Conservation (phyloP, 2,888 invertebrate genomes). For the Caenorhabditis uteleia region DNA sequence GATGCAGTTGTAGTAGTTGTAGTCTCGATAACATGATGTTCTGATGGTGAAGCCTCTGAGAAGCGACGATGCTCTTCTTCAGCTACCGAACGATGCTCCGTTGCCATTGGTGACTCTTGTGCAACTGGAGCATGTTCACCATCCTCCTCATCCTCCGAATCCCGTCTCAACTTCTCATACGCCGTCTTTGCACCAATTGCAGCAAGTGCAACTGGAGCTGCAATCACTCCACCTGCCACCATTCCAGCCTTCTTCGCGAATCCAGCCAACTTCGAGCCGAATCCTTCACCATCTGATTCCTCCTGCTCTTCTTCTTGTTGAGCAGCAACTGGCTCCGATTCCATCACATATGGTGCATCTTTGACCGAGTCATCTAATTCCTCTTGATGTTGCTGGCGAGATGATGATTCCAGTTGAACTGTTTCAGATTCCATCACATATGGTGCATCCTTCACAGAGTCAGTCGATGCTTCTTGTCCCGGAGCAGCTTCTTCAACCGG, state of each 20-base stretch:
- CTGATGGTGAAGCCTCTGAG: neutral
- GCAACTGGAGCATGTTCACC: neutral
- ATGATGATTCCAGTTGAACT: neutral
- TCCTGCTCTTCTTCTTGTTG: conserved; percentile 7
- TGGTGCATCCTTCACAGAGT: neutral
- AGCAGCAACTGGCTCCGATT: no score
- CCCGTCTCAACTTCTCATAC: conserved; percentile 44
- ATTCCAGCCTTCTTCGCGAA: conserved; percentile 52
- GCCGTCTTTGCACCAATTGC: conserved; percentile 54
- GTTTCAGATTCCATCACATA: neutral
- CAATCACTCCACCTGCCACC: conserved; percentile 55
- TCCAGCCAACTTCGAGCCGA: conserved; percentile 37
- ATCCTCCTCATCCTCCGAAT: conserved; percentile 19
- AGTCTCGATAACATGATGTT: conserved; percentile 5
- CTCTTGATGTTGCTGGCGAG: neutral
- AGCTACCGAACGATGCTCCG: no score
- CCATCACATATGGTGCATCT: no score
- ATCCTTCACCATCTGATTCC: conserved; percentile 8
- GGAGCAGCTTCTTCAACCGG: neutral
- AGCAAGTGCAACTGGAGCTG: conserved; percentile 51
- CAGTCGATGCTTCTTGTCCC: neutral
- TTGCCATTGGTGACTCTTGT: no score
- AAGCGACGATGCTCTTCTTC: no score
- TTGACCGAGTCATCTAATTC: no score
- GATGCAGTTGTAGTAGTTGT: conserved; percentile 14